phyloP scores from a whole-genome alignment of 2,113 vertebrate species.

The Sturnira hondurensis region DNA sequence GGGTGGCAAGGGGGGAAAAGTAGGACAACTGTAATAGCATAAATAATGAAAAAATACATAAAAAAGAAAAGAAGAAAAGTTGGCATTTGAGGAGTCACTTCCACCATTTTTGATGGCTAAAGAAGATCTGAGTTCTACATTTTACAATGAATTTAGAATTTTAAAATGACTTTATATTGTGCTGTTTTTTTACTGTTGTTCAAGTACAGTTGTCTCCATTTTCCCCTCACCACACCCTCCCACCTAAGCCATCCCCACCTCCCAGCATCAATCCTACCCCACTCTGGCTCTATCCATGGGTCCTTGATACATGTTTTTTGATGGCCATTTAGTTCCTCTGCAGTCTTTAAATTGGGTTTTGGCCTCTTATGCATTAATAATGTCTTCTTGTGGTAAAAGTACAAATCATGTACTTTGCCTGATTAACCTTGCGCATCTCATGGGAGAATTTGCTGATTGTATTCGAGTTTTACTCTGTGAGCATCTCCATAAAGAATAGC shows the following conservation, averaged over 20 bases:
- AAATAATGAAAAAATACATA: too few relatives aligned
- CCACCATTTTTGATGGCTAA: neutral
- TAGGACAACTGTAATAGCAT: too few relatives aligned
- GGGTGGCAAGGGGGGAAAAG: too few relatives aligned
- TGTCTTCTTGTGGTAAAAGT: neutral
- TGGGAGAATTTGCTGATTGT: conserved; percentile 34
- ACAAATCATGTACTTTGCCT: conserved; percentile 6
- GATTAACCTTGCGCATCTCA: conserved; percentile 38
- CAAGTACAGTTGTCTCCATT: too few relatives aligned
- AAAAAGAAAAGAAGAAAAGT: neutral
- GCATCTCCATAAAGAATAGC: conserved; percentile 12
- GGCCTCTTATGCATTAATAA: neutral
- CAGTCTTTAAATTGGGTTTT: conserved; percentile 15
- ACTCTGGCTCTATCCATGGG: too few relatives aligned
- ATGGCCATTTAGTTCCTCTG: neutral
- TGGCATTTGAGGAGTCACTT: neutral
- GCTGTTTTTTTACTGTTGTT: neutral
- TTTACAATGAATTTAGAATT: neutral
- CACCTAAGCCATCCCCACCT: too few relatives aligned
- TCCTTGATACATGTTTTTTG: too few relatives aligned
- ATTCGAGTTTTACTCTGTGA: conserved; percentile 37
- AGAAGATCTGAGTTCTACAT: neutral
- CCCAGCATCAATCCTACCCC: too few relatives aligned
- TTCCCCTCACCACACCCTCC: too few relatives aligned
- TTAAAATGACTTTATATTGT: conserved; percentile 13